Evolutionary conservation across 2,113 vertebrate species (phyloP).

Genomic region (Centropus bengalensis): DNA sequence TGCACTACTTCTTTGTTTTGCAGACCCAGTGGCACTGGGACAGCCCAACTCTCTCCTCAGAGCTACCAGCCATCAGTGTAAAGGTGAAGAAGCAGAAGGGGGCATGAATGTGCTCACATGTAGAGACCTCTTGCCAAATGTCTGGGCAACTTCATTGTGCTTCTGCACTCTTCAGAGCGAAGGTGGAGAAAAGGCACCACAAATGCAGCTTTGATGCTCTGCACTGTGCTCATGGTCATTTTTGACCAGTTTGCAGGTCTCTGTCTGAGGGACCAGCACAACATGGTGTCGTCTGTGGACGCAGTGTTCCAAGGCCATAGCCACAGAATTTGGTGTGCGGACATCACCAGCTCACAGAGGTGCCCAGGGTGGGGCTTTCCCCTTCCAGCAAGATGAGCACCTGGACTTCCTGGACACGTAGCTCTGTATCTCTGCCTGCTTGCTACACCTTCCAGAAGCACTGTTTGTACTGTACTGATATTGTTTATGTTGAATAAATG

Average conservation of each 20-base stretch:
- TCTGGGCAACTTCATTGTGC: background rate
- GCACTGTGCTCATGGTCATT: rapidly evolving
- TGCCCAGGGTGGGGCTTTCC: background rate
- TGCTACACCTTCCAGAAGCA: background rate
- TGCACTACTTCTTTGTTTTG: constrained; percentile 40
- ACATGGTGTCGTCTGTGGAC: background rate
- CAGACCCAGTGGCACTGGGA: background rate
- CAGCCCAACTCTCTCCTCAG: background rate
- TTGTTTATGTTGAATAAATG: constrained; percentile 59
- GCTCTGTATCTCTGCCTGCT: background rate
- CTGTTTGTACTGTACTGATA: constrained; percentile 32
- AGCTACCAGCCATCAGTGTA: background rate
- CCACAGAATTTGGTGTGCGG: background rate
- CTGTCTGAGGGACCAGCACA: background rate
- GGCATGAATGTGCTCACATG: background rate
- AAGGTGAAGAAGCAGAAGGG: constrained; percentile 16
- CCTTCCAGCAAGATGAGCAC: background rate
- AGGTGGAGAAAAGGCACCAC: background rate
- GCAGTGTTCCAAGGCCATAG: background rate
- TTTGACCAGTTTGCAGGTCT: background rate
- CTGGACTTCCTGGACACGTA: background rate
- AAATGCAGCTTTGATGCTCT: background rate
- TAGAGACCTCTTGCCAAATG: background rate
- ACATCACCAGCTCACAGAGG: background rate
- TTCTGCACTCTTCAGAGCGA: background rate